Evolutionary conservation across 2,797 vertebrate species (phyloP).

Genomic region (Holocentrus rufus): DNA sequence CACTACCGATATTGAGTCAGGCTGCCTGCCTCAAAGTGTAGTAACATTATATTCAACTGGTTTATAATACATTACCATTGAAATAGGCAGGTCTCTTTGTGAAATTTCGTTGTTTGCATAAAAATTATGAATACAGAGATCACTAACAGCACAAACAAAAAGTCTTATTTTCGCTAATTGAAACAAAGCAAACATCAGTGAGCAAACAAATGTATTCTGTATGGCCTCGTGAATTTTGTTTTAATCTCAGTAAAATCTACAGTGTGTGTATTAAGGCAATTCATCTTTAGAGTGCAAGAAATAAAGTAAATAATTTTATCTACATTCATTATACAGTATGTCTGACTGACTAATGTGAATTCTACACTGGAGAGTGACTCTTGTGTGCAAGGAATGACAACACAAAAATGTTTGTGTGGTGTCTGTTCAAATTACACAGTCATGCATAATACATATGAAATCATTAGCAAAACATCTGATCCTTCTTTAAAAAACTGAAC

Average conservation of each 20-base stretch:
- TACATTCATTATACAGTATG: constrained; percentile 30
- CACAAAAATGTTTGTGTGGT: not conserved
- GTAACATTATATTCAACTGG: constrained; percentile 6
- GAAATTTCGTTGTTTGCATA: not conserved
- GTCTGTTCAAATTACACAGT: constrained; percentile 11
- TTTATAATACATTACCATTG: constrained; percentile 33
- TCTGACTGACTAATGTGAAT: constrained; percentile 13
- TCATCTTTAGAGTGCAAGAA: constrained; percentile 2
- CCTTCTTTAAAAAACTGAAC: constrained; percentile 15
- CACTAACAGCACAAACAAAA: not conserved
- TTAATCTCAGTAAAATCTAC: not conserved
- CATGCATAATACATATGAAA: constrained; percentile 55
- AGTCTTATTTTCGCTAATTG: not conserved
- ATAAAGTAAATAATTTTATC: constrained; percentile 24
- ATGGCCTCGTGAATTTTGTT: not conserved
- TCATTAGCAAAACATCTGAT: constrained; percentile 15
- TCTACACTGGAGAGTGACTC: constrained; percentile 1
- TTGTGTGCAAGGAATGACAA: not conserved
- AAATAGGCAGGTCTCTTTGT: constrained; percentile 5
- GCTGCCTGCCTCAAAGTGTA: too few relatives aligned
- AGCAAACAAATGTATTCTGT: not conserved
- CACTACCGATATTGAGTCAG: not conserved
- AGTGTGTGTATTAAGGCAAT: not conserved
- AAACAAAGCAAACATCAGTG: not conserved
- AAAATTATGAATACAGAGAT: not conserved